Conservation (phyloP, 1,140 invertebrate species). For the Mamestra configurata region DNA sequence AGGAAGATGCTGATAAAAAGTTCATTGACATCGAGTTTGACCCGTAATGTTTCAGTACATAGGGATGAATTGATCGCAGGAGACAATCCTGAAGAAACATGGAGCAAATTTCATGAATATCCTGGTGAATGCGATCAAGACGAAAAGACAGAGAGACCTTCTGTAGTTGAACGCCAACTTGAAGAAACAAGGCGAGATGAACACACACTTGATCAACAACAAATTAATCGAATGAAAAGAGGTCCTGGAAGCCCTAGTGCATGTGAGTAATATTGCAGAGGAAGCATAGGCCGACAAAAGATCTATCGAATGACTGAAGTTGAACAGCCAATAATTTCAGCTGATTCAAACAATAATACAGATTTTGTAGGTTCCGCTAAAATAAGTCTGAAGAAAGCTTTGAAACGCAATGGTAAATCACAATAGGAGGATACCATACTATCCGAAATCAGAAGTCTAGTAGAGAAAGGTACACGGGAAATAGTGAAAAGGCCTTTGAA, state of each 20-base stretch:
- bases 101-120: too few relatives aligned
- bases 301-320: not conserved
- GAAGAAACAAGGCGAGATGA: too few relatives aligned
- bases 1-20: too few relatives aligned
- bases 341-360: not conserved
- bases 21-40: too few relatives aligned
- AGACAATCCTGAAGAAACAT: too few relatives aligned
- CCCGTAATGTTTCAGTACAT: too few relatives aligned
- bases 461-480: not conserved
- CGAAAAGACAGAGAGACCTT: too few relatives aligned
- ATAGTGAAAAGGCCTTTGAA: not conserved
- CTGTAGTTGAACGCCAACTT: too few relatives aligned
- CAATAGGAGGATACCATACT: not conserved
- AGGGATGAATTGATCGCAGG: too few relatives aligned
- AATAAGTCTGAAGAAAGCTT: not conserved
- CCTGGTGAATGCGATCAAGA: too few relatives aligned
- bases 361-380: not conserved
- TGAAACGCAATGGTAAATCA: not conserved
- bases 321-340: not conserved
- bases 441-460: not conserved
- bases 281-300: not conserved
- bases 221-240: not conserved
- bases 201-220: too few relatives aligned
- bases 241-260: not conserved
- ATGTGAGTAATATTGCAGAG: not conserved